Evolutionary conservation across 2,113 vertebrate genomes (phyloP), one percentile per base, ranked within the genome.

Genomic region (Amblyornis subalaris): DNA sequence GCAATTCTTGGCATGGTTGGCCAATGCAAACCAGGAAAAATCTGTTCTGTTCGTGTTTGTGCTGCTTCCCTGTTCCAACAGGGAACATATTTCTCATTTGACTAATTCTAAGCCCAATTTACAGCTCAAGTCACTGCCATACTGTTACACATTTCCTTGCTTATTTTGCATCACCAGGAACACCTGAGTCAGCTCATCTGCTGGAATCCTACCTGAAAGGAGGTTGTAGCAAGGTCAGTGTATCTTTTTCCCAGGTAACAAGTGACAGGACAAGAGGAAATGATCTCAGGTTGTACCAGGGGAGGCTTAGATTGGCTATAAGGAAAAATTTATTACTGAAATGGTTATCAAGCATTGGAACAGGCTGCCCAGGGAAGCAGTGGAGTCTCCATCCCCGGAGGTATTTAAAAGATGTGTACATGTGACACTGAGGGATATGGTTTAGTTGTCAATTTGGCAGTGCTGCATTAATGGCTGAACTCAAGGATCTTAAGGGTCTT

Each of bases 391-490:
- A 1, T 24, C n/a, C 44, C n/a, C 64, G 38, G 20, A 64, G 33
- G 44, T 20, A 51, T 35, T 85, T 31, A 78, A 42, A 58, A 48
- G 47, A 75, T 0, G 0, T 13, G 42, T n/a, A 24, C 8, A 22
- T 2, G 4, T 5, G 13, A 33, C 9, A 18, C 44, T 67, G 58
- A 58, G 48, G 51, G 23, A 55, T 24, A 44, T 2, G 15, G 51
- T 62, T 79, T 33, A 79, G 33, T 33, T 28, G 50, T 61, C 9
- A 58, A 42, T 42, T 65, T 66, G 45, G 40, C 3, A 73, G 45
- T 6, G 13, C 31, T 66, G 47, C 61, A 8, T 33, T 48, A 54
- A 70, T 0, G 0, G 35, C 23, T 55, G 65, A 75, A 70, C 42
- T 57, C n/a, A 11, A 54, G 40, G 58, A 73, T 47, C 54, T 69